Percentiles rank a stretch among this genome's conserved stretches.
Evolutionary conservation across 2,888 invertebrate species (phyloP).

Genomic region (Gryllus longicercus): DNA sequence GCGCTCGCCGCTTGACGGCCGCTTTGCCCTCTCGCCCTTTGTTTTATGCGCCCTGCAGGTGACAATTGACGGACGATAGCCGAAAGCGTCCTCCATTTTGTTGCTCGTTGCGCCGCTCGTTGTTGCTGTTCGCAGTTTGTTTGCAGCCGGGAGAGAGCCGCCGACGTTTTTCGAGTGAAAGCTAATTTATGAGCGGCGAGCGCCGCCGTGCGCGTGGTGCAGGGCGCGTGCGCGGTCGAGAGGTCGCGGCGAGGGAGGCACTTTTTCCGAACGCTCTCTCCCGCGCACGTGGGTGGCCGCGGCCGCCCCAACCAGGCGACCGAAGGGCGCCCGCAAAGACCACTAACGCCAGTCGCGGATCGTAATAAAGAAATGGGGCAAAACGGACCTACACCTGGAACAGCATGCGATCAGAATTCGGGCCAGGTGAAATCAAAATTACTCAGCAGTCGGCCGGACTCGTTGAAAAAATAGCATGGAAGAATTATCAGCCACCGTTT

Average conservation of each 20-base stretch:
- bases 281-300: no score
- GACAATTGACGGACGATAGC: constrained; percentile 17
- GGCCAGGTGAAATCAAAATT: no score
- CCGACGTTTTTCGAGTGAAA: neutral
- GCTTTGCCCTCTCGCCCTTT: neutral
- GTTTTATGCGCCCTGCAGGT: constrained; percentile 17
- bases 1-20: neutral
- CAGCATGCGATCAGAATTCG: no score
- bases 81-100: constrained; percentile 17
- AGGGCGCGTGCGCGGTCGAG: constrained; percentile 11
- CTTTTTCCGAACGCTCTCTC: no score
- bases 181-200: constrained; percentile 3
- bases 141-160: neutral
- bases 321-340: no score
- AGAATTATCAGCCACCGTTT: no score
- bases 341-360: no score
- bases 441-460: no score
- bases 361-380: no score
- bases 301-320: no score
- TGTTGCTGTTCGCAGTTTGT: constrained; percentile 11
- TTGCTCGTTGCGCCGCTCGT: neutral
- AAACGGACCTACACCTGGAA: no score
- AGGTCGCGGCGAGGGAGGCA: neutral
- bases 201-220: neutral
- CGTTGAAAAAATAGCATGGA: no score